These are phyloP conservation scores for Characodon lateralis DNA, from an alignment of 2,797 vertebrate genomes.

Conservation along the genomic window DNA sequence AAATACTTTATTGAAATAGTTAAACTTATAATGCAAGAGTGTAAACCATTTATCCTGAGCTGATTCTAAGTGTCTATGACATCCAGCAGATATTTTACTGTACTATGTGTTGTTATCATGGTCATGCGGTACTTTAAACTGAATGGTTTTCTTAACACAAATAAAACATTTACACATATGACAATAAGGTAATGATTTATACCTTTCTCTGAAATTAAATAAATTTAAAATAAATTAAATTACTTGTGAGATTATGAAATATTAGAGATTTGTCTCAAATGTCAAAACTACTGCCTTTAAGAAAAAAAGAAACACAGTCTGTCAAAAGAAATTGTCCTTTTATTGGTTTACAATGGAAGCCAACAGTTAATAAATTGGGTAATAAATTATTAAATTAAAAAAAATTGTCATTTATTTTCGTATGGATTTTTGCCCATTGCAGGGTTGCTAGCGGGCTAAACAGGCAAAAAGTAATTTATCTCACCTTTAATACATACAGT, in stretches of 20 bases:
- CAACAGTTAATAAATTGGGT: constrained; percentile 37
- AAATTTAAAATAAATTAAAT: background rate
- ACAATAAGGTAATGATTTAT: background rate
- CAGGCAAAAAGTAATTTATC: too few species aligned
- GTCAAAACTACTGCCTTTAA: background rate
- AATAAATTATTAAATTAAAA: too few species aligned
- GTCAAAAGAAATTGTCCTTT: constrained; percentile 21
- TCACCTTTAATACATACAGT: too few species aligned
- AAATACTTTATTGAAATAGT: constrained; percentile 24
- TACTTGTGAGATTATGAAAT: background rate
- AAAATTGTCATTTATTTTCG: too few species aligned
- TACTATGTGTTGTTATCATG: background rate
- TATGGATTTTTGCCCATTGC: too few species aligned
- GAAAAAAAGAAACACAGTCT: background rate
- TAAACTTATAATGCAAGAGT: constrained; percentile 28
- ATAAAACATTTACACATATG: background rate
- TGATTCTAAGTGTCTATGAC: background rate
- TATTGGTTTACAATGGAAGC: constrained; percentile 18
- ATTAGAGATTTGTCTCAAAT: background rate
- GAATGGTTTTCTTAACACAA: background rate
- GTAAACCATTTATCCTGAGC: constrained; percentile 22
- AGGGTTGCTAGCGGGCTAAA: too few species aligned
- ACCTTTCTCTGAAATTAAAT: background rate
- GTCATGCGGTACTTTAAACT: background rate
- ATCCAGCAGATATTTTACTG: background rate